Evolutionary conservation across 1,140 invertebrate species (phyloP), one percentile per base, ranked within the genome.

Genomic region (Ceratina australensis): DNA sequence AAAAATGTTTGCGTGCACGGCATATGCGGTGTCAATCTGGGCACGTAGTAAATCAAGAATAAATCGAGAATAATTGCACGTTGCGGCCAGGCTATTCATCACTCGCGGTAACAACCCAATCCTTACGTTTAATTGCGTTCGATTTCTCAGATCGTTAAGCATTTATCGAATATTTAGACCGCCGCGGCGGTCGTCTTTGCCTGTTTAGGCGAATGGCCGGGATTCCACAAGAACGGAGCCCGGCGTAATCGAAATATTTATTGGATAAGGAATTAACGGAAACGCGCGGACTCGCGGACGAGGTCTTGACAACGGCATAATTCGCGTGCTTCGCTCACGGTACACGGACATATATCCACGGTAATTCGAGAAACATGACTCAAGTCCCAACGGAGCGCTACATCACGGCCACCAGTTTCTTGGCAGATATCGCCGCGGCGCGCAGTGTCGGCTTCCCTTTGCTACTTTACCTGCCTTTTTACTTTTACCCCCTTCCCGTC

Each of bases 281-380:
- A 64, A 50, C n/a, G 24, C n/a, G 24, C 22, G 15, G n/a, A 33
- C 20, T 10, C 66, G 28, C 15, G 7, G 54, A 42, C 16, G 78
- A 50, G 52, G 78, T 78, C 69, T 16, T 33, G 68, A 72, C 54
- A 68, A 63, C 69, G 79, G 68, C 65, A 71, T 81, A 84, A 84
- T 78, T 47, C 66, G 61, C 76, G 71, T 80, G 67, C 56, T 72
- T 82, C 80, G 65, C 71, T 82, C 61, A 72, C 66, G 52, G 52
- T 68, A 65, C 54, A 72, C 28, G 64, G 42, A 61, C 66, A 79
- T 81, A 84, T 63, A 81, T 75, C 72, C 74, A 79, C 65, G 28
- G 54, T 85, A 78, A 85, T 85, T 81, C 67, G 75, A 85, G 79
- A 81, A 85, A 85, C 74, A 81, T 84, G 84, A 81, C 63, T 81